Evolutionary conservation across 2,797 vertebrate species (phyloP).

Genomic region (Eupleurogrammus muticus): DNA sequence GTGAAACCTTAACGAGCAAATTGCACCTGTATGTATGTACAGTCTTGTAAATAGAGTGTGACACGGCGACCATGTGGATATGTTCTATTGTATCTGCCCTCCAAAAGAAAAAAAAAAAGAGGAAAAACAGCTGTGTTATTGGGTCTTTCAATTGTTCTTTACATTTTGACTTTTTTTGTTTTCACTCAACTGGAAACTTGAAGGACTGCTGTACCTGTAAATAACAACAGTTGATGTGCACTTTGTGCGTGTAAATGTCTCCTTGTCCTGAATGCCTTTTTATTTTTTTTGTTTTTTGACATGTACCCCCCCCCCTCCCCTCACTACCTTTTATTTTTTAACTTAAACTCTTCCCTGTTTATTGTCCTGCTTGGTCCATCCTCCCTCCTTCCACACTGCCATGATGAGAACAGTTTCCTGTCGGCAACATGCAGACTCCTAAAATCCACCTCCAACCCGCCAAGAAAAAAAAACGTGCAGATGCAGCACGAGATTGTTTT

Average conservation of each 20-base stretch:
- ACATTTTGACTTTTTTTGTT: slow-evolving; percentile 82
- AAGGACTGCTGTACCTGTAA: slow-evolving; percentile 99
- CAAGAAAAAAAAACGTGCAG: slow-evolving; percentile 43
- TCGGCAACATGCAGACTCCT: slow-evolving; percentile 81
- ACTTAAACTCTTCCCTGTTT: slow-evolving; percentile 70
- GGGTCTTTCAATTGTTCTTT: slow-evolving; percentile 72
- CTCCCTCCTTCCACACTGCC: slow-evolving; percentile 64
- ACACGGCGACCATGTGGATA: slow-evolving; percentile 75
- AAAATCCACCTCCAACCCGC: slow-evolving; percentile 47
- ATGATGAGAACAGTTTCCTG: slow-evolving; percentile 80
- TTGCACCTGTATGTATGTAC: slow-evolving; percentile 75
- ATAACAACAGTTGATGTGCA: slow-evolving; percentile 94
- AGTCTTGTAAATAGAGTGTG: slow-evolving; percentile 75
- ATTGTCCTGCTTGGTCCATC: slow-evolving; percentile 78
- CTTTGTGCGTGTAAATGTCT: slow-evolving; percentile 95
- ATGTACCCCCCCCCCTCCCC: slow-evolving; percentile 51
- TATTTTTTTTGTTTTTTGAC: slow-evolving; percentile 75
- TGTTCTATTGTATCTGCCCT: slow-evolving; percentile 76
- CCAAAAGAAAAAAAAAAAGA: too few relatives aligned
- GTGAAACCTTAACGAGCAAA: slow-evolving; percentile 67
- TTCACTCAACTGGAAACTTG: slow-evolving; percentile 94
- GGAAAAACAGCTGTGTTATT: slow-evolving; percentile 80
- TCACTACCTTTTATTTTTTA: slow-evolving; percentile 69
- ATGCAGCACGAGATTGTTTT: slow-evolving; percentile 45
- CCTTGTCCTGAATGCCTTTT: slow-evolving; percentile 86